Evolutionary conservation across 2,113 vertebrate species (phyloP).

Genomic region (Phylloscopus trochilus): DNA sequence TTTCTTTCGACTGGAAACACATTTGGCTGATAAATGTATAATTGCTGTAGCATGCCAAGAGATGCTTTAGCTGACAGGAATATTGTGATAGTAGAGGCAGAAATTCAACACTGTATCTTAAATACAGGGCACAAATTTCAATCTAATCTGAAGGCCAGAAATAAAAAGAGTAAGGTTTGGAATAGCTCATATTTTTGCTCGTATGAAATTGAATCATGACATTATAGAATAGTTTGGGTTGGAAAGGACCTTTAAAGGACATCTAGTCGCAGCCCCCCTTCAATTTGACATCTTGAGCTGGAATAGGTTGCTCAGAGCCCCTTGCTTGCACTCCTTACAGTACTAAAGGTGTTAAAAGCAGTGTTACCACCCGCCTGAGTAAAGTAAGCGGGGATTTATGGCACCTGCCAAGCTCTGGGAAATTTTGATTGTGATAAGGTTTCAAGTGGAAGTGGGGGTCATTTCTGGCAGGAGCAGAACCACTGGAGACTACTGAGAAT

Average conservation of each 20-base stretch:
- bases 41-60: neutral
- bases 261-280: neutral
- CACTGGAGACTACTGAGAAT: neutral
- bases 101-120: neutral
- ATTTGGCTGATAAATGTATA: conserved; percentile 19
- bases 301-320: neutral
- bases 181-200: neutral
- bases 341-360: neutral
- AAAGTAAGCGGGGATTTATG: neutral
- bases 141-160: neutral
- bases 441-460: neutral
- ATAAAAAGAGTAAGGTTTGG: neutral
- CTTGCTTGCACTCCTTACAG: neutral
- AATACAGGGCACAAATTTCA: neutral
- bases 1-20: neutral
- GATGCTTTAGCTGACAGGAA: neutral
- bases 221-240: neutral
- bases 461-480: neutral
- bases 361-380: neutral
- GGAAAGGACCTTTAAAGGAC: neutral
- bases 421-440: neutral
- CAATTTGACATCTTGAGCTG: neutral
- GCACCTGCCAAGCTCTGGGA: neutral
- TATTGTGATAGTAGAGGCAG: neutral
- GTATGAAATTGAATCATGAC: neutral